Base-by-base conservation (phyloP, 2,113 vertebrate species). In the Carollia perspicillata region DNA sequence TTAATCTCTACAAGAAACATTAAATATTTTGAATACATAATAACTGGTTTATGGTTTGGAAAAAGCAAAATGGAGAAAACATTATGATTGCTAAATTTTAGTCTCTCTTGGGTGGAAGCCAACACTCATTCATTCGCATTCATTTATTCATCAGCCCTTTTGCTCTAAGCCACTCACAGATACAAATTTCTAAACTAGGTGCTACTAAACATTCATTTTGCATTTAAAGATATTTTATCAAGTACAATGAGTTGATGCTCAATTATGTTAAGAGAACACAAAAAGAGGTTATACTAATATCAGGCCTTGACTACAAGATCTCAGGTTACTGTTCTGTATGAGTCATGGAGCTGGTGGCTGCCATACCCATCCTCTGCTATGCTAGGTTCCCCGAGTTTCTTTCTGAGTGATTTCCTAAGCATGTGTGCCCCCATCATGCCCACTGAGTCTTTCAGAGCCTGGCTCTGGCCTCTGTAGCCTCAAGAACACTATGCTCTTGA, bases 401-500 rank as follows among this genome's bases (percentile, higher is more conserved):
- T 58, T 75, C 83, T 37, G 22, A 5, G 9, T 47, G 42, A 33
- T 14, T 58, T 23, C 55, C 72, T 37, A 42, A 58, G 33, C 68
- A 22, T 20, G 9, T 7, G 0, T 1, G 6, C 28, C 40, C 8
- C 2, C 0, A 10, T 17, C 40, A 33, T 37, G 40, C 26, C 26
- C 65, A 30, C 0, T 0, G 4, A 0, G 4, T 17, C 40, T 35
- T 77, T 51, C 8, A 33, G 1, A n/a, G 26, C 9, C 3, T 0
- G 2, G 28, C 53, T 55, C 6, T 20, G 75, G 9, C 40, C 35
- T 66, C n/a, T 20, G 33, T 11, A 47, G 37, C 44, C 42, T 77
- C 66, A 0, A 0, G n/a, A 75, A 13, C 33, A 58, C 74, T 53
- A n/a, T 0, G 5, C 13, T 7, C 44, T 23, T 87, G 26, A 5